Conservation (phyloP, 2,113 vertebrate species). For the Oreotragus oreotragus region DNA sequence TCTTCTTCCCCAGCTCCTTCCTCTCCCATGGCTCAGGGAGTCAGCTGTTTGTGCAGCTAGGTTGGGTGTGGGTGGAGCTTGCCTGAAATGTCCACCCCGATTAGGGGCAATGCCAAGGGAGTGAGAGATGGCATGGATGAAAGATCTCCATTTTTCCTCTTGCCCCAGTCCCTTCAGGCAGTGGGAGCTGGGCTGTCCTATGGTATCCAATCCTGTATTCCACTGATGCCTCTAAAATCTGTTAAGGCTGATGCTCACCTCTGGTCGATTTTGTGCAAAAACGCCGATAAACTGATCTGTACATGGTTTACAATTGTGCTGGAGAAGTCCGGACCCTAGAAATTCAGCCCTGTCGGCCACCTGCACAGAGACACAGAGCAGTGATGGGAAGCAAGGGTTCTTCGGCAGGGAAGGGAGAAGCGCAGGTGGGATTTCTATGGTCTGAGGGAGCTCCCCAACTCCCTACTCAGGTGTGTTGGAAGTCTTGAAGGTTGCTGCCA, state of each 20-base stretch:
- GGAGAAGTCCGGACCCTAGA: constrained; percentile 93
- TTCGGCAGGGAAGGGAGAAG: not conserved
- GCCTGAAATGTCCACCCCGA: not conserved
- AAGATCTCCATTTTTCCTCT: not conserved
- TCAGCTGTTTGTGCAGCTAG: not conserved
- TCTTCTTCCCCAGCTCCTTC: not conserved
- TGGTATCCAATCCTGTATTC: not conserved
- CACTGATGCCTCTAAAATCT: not conserved
- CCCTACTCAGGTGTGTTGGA: not conserved
- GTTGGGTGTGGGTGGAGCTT: not conserved
- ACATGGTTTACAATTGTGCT: constrained; percentile 89
- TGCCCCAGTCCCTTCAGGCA: not conserved
- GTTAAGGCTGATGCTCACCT: constrained; percentile 82
- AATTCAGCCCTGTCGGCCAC: constrained; percentile 92
- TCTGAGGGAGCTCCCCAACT: not conserved
- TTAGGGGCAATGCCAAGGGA: not conserved
- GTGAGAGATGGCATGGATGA: not conserved
- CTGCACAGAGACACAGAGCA: constrained; percentile 72
- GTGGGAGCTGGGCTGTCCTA: not conserved
- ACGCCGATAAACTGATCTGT: constrained; percentile 94
- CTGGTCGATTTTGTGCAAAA: constrained; percentile 97
- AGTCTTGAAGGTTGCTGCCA: not conserved
- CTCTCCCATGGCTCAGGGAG: not conserved
- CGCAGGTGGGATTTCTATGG: not conserved
- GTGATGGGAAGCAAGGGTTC: not conserved